These are phyloP conservation scores for Physocephala rufipes DNA, from an alignment of 2,888 invertebrate genomes.

Conservation along the genomic window DNA sequence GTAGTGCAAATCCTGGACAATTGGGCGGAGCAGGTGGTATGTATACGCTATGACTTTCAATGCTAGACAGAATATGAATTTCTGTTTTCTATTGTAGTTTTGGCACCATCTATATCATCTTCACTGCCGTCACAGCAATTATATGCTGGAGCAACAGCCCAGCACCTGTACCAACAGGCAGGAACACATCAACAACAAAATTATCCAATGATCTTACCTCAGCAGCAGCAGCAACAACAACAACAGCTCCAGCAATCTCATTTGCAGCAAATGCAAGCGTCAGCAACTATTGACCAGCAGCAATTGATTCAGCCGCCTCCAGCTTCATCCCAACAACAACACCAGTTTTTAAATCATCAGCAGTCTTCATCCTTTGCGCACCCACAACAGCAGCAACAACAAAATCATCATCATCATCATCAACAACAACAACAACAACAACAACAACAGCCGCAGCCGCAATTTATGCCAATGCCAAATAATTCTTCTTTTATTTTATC, in stretches of 20 bases:
- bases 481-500: slow-evolving; percentile 32
- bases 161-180: slow-evolving; percentile 45
- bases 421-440: slow-evolving; percentile 41
- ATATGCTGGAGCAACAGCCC: slow-evolving; percentile 22
- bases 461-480: slow-evolving; percentile 36
- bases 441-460: slow-evolving; percentile 35
- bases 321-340: slow-evolving; percentile 38
- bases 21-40: slow-evolving; percentile 46
- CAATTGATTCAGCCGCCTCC: slow-evolving; percentile 45
- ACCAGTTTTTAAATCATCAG: slow-evolving; percentile 46
- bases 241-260: slow-evolving; percentile 46
- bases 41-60: not conserved
- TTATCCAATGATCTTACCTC: slow-evolving; percentile 40
- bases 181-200: slow-evolving; percentile 42
- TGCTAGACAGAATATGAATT: not conserved
- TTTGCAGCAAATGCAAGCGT: slow-evolving; percentile 39
- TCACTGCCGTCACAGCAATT: slow-evolving; percentile 39
- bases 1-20: slow-evolving; percentile 52
- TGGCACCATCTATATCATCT: slow-evolving; percentile 21
- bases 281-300: slow-evolving; percentile 41
- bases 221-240: slow-evolving; percentile 46
- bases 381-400: slow-evolving; percentile 44
- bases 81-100: slow-evolving; percentile 19
- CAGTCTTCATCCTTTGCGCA: slow-evolving; percentile 48
- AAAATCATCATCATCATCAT: no score